A percentile compares a stretch with the other conserved stretches of the same genome.
Conservation (phyloP, 2,113 vertebrate genomes). For the Ochotona curzoniae region DNA sequence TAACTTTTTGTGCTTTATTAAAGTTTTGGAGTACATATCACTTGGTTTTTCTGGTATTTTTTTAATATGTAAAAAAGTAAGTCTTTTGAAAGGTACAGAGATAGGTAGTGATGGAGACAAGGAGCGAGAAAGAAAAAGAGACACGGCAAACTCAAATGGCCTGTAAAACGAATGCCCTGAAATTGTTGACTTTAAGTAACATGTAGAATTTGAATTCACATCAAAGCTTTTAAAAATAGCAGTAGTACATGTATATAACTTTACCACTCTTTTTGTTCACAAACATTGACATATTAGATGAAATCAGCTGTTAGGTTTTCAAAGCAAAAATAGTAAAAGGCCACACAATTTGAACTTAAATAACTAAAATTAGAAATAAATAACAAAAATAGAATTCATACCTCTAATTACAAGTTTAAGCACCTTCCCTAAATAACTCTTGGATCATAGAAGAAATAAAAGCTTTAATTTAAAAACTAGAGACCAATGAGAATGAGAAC, state of each 20-base stretch:
- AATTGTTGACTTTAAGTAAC: too few species aligned
- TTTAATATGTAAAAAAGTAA: background rate
- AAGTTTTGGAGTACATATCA: background rate
- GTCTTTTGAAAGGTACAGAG: too few species aligned
- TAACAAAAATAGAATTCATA: background rate
- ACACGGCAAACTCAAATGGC: too few species aligned
- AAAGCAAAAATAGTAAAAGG: background rate
- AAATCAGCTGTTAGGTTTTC: background rate
- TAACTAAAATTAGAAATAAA: background rate
- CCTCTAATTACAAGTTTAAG: background rate
- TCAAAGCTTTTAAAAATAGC: too few species aligned
- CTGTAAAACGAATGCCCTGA: too few species aligned
- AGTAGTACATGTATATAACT: too few species aligned
- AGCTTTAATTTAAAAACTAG: background rate
- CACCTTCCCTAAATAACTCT: background rate
- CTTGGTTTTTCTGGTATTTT: background rate
- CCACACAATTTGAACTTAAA: background rate
- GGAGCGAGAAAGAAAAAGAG: too few species aligned
- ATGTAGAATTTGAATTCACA: too few species aligned
- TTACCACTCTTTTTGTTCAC: background rate
- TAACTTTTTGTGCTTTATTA: background rate
- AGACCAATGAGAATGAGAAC: background rate
- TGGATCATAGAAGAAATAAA: slow-evolving; percentile 13
- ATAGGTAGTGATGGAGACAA: too few species aligned
- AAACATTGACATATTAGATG: background rate